Conservation (phyloP, 2,113 vertebrate species). For the Lamprotornis superbus region DNA sequence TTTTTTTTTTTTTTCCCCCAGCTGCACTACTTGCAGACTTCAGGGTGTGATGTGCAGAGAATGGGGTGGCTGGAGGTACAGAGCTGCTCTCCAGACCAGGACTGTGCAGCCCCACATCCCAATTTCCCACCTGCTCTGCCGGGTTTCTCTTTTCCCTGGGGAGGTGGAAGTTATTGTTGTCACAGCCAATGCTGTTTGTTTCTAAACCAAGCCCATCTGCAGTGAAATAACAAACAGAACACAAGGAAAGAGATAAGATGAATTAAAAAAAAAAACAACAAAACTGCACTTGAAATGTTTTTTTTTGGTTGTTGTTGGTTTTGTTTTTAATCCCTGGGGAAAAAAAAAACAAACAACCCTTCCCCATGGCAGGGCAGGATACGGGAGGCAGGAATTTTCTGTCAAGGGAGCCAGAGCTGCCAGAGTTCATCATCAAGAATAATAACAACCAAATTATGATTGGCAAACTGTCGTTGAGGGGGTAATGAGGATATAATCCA, state of each 20-base stretch:
- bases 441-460: conserved; percentile 42
- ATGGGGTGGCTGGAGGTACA: background rate
- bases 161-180: background rate
- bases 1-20: background rate
- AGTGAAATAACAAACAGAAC: background rate
- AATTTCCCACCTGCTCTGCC: background rate
- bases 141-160: background rate
- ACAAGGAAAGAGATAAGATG: background rate
- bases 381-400: conserved; percentile 19
- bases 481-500: conserved; percentile 31
- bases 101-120: fast-evolving
- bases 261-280: background rate
- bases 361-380: background rate
- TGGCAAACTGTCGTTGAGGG: conserved; percentile 47
- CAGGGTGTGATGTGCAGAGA: background rate
- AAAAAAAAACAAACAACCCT: background rate
- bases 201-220: background rate
- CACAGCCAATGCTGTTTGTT: background rate
- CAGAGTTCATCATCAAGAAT: conserved; percentile 54
- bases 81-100: background rate
- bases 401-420: background rate
- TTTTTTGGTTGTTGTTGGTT: background rate
- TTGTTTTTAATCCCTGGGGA: background rate
- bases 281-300: background rate
- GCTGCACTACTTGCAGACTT: background rate